These are phyloP conservation scores for Argyresthia goedartella DNA, from an alignment of 2,888 invertebrate genomes.

Conservation along the genomic window DNA sequence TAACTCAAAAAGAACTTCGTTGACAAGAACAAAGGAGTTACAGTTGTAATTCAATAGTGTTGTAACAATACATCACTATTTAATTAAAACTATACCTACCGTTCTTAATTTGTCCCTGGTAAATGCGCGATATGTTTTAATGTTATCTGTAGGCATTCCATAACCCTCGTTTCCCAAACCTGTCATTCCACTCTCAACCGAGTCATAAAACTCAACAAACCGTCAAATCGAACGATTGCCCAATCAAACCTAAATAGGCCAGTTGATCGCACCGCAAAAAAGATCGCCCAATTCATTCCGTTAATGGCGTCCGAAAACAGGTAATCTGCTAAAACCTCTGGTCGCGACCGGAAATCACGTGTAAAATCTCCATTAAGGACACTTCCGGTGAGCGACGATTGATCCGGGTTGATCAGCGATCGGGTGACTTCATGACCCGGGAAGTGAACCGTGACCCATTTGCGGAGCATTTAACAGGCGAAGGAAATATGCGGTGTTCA, in stretches of 20 bases:
- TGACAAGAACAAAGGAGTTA: too few relatives aligned
- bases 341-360: conserved; percentile 53
- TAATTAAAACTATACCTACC: too few relatives aligned
- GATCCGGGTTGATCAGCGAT: conserved; percentile 52
- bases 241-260: conserved; percentile 7
- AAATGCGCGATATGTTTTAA: too few relatives aligned
- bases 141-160: too few relatives aligned
- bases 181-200: not conserved
- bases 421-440: not conserved
- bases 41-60: too few relatives aligned
- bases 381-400: conserved; percentile 35
- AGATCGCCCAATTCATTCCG: conserved; percentile 13
- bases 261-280: conserved; percentile 1
- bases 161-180: too few relatives aligned
- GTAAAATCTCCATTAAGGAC: conserved; percentile 65
- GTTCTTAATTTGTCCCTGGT: too few relatives aligned
- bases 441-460: not conserved
- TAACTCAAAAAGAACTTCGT: too few relatives aligned
- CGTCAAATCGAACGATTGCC: not conserved
- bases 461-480: too few relatives aligned
- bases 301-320: conserved; percentile 35
- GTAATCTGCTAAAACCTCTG: conserved; percentile 28
- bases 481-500: not conserved
- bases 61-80: too few relatives aligned
- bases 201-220: conserved; percentile 1